Conservation (phyloP, 1,140 invertebrate species). For the Condylostylus longicornis region DNA sequence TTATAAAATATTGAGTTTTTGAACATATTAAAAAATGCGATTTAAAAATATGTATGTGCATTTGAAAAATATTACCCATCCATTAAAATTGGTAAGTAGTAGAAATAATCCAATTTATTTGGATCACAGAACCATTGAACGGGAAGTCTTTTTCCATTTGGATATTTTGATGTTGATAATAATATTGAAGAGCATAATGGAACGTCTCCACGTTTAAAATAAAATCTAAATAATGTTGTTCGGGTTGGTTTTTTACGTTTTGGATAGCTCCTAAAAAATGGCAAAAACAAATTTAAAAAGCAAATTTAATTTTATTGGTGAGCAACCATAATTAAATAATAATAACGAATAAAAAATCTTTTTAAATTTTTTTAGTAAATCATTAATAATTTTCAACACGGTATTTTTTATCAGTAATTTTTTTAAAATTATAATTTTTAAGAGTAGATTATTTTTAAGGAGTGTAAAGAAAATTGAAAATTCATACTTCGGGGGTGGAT, state of each 20-base stretch:
- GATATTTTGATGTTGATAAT: conserved; percentile 16
- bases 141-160: conserved; percentile 15
- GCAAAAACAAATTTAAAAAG: neutral
- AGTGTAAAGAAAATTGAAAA: no score
- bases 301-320: neutral
- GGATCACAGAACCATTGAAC: conserved; percentile 24
- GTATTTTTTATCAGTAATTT: no score
- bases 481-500: conserved; percentile 38
- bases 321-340: neutral
- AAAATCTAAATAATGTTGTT: conserved; percentile 24
- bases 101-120: conserved; percentile 74
- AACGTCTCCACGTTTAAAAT: conserved; percentile 26
- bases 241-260: conserved; percentile 20
- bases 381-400: no score
- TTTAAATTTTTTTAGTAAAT: no score
- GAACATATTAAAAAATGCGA: neutral
- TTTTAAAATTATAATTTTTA: no score
- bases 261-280: conserved; percentile 17
- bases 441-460: no score
- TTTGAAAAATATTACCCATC: conserved; percentile 45
- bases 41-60: neutral
- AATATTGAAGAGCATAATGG: conserved; percentile 16
- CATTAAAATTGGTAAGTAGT: conserved; percentile 87
- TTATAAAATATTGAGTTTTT: neutral
- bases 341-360: no score